phyloP scores from a whole-genome alignment of 2,888 invertebrate species.

The Philereme transversata region DNA sequence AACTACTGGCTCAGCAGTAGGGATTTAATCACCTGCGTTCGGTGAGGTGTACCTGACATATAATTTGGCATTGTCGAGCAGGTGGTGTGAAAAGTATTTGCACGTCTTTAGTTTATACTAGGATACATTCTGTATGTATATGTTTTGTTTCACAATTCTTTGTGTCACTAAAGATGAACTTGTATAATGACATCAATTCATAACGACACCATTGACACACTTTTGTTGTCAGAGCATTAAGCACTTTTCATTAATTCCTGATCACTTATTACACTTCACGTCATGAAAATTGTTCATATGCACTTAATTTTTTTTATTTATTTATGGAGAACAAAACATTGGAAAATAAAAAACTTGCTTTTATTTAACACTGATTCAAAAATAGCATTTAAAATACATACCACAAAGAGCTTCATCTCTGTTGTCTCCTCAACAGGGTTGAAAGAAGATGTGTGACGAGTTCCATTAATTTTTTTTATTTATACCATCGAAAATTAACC shows the following conservation, averaged over 20 bases:
- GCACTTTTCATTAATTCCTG: slow-evolving; percentile 8
- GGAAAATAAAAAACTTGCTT: neutral
- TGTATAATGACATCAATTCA: slow-evolving; percentile 2
- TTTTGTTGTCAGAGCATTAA: neutral
- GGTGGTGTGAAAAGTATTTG: too few relatives aligned
- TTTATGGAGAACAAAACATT: neutral
- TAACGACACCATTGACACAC: neutral
- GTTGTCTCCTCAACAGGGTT: slow-evolving; percentile 51
- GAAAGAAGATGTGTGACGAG: slow-evolving; percentile 60
- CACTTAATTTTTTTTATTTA: too few relatives aligned
- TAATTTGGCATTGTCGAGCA: too few relatives aligned
- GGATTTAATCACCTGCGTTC: too few relatives aligned
- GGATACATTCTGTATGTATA: neutral
- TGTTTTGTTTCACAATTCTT: neutral
- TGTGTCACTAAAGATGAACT: neutral
- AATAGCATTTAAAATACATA: slow-evolving; percentile 43
- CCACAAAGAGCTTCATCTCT: slow-evolving; percentile 65
- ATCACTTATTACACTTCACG: slow-evolving; percentile 4
- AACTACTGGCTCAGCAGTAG: too few relatives aligned
- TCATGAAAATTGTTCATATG: neutral
- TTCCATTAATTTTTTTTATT: slow-evolving; percentile 60
- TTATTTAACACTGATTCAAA: neutral
- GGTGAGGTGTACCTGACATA: too few relatives aligned
- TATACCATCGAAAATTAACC: slow-evolving; percentile 66
- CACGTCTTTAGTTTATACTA: too few relatives aligned